Base-by-base conservation (phyloP, 2,888 invertebrate species). In the Noctua fimbriata region DNA sequence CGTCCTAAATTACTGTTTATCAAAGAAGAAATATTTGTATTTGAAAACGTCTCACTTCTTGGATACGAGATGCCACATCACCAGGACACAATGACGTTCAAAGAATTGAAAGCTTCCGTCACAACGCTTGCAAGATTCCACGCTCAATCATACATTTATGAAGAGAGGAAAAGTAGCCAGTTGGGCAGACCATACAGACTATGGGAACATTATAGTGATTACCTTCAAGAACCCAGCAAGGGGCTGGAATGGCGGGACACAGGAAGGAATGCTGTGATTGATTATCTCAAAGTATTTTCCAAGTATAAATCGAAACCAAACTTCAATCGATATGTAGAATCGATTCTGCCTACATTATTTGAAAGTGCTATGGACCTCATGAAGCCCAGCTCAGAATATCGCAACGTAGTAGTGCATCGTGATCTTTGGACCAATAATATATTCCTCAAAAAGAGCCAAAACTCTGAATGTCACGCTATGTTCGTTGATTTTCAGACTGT, bases 401-500 rank as follows among this genome's bases (percentile, higher is more conserved):
- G 96, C 49, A 97, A 97, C 81, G 97, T 96, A 1, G 92, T 97
- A 1, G 95, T 97, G 2, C 98, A 98, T 89, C 96, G 97, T 1
- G 98, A 98, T 92, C 93, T 98, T 47, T 98, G 98, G 98, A 93
- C 95, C 0, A 98, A 98, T 89, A 98, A 98, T 88, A 94, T 97
- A 69, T 96, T 98, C 92, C 95, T 97, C 36, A 95, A 94, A 87
- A 91, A 90, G 66, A 78, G 90, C 6, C 82, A 92, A 28, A 88
- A 94, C 52, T 93, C 94, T 0, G 90, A 89, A 12, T 95, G 95
- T 4, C 94, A 97, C 4, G 97, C 97, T 63, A 90, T 97, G 49
- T 91, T 98, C 55, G 97, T 98, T 10, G 98, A 98, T 92, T 98
- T 97, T 89, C 98, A 98, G 92, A 95, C 98, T 70, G 96, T 97